Evolutionary conservation across 2,113 vertebrate species (phyloP), one percentile per base, ranked within the genome.

Genomic region (Pachypanchax playfairii): DNA sequence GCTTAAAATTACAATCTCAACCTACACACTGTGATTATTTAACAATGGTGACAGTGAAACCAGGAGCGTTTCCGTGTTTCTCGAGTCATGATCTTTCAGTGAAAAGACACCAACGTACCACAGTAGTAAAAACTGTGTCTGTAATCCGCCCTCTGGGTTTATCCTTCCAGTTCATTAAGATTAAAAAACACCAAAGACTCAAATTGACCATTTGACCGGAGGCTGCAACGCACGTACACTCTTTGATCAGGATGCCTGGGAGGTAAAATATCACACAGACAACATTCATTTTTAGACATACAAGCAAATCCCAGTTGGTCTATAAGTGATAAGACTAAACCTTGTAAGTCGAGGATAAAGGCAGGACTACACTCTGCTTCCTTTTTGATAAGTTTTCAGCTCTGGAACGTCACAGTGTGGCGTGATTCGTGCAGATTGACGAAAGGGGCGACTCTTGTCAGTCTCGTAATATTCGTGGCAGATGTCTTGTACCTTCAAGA

Each of bases 341-440:
- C 29, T 60, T 58, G 59, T 47, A 13, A 47, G 44, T 70, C 35
- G 59, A 22, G 82, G 64, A 87, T 73, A 36, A 79, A 83, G 31
- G 15, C 35, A 57, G 31, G 31, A 56, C 20, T 52, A 43, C 28
- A 18, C 42, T 69, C 60, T 48, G 7, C 39, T 8, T 53, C 51
- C n/a, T 14, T 52, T 74, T 53, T 47, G 46, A 50, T 60, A 39
- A 31, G 33, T 64, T 68, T 63, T 47, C 20, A 14, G 22, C 24
- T 18, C 6, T 48, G n/a, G 29, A 9, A 50, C 31, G 43, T 59
- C 17, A 60, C 14, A 68, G 43, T 36, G 48, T 17, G 13, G 36
- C 65, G 15, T 11, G 53, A 70, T 61, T 68, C 52, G 31, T 29
- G 33, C 22, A 56, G 50, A 64, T 15, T 6, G 20, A 18, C 56